Base-by-base conservation (phyloP, 53 echinoderm and acorn worm species). In the Paracentrotus lividus region DNA sequence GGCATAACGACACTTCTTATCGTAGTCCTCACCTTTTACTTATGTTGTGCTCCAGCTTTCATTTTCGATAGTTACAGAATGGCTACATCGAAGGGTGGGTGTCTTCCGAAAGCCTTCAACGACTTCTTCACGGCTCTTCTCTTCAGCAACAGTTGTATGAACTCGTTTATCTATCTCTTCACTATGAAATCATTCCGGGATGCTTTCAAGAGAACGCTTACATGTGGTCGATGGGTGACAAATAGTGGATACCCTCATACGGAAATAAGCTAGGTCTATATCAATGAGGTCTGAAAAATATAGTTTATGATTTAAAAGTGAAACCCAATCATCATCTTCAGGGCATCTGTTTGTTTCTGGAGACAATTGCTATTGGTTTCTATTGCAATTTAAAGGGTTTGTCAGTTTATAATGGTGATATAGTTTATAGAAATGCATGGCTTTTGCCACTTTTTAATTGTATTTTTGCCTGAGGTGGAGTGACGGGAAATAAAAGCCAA, bases 101-200 rank as follows among this genome's bases (percentile, higher is more conserved):
- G 38, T 90, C 66, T 43, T 4, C 67, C 66, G 43, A 23, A 26
- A 65, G 45, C 43, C 4, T 1, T 66, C 64, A 90, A 66, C 49
- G 42, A 45, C 27, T 90, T 90, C 90, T 90, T 90, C 66, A 90
- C 67, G 33, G 90, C 67, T 9, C 90, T 90, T 23, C 67, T 90
- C 26, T 66, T 90, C 21, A 43, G 42, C 64, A 90, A 90, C 21
- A 90, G 90, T 29, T 90, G 43, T 49, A 90, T 90, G 90, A 90
- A 90, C 27, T 90, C 90, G 4, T 65, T 90, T 29, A 65, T 90
- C n/a, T 90, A 90, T 65, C 90, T 90, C 2, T 61, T 61, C 21
- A 90, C 90, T 3, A 90, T 90, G 88, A 32, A 38, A 27, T 88
- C 88, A 8, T 88, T 88, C 34, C 51, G 88, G 54, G 33, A 56